Conservation (phyloP, 2,888 invertebrate species). For the Morinoia aosen region DNA sequence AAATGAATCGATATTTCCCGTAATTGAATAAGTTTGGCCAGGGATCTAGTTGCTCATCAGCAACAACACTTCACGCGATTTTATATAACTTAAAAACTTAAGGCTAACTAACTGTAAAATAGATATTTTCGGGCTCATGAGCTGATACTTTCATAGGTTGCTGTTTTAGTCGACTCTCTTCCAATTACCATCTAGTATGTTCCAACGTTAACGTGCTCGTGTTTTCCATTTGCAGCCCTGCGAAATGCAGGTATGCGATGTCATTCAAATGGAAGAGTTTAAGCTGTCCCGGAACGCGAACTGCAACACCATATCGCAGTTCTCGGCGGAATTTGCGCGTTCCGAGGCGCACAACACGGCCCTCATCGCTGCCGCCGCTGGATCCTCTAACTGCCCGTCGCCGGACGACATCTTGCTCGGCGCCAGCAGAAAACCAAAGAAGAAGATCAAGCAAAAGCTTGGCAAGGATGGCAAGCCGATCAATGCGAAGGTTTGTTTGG, state of each 20-base stretch:
- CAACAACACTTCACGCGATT: neutral
- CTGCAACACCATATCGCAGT: constrained; percentile 60
- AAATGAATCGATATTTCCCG: neutral
- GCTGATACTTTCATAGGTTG: neutral
- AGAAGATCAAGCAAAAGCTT: constrained; percentile 49
- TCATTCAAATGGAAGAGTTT: constrained; percentile 66
- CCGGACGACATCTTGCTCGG: constrained; percentile 62
- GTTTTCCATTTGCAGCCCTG: constrained; percentile 54
- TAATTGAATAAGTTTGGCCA: neutral
- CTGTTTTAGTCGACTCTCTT: neutral
- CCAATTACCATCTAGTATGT: neutral
- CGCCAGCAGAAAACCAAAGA: constrained; percentile 60
- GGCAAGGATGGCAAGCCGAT: constrained; percentile 51
- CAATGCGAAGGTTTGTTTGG: neutral
- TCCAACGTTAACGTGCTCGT: neutral
- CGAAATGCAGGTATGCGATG: constrained; percentile 66
- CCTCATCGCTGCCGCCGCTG: constrained; percentile 55
- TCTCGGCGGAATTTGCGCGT: constrained; percentile 62
- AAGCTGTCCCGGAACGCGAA: constrained; percentile 61
- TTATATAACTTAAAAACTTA: neutral
- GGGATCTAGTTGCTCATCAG: neutral
- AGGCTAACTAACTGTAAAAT: neutral
- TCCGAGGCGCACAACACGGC: constrained; percentile 58
- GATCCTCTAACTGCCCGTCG: constrained; percentile 54
- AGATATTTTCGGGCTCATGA: neutral